phyloP scores from a whole-genome alignment of 30 jellyfish, hydroid and myxozoan genomes.

The Aurelia coerulea region DNA sequence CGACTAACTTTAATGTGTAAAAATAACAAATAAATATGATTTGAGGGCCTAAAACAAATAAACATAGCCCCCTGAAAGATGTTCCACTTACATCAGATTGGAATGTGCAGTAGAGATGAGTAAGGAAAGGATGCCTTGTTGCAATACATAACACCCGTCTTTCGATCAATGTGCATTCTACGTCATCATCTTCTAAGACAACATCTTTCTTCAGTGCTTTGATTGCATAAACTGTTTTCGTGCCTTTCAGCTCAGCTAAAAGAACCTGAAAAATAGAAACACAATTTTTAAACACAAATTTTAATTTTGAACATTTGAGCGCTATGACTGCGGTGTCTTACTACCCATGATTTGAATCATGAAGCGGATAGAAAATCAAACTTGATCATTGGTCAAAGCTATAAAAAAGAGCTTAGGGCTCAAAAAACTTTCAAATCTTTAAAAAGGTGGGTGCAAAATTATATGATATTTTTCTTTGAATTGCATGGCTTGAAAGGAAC shows the following conservation, averaged over 20 bases:
- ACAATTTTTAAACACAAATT: background rate
- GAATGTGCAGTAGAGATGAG: conserved; percentile 95
- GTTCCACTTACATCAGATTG: conserved; percentile 78
- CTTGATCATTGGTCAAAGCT: too few species aligned
- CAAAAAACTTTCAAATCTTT: too few species aligned
- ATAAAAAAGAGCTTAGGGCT: too few species aligned
- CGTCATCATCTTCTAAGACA: conserved; percentile 98
- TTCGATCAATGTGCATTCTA: conserved; percentile 95
- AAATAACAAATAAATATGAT: too few species aligned
- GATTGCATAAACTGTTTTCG: conserved; percentile 84
- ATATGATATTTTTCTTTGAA: too few species aligned
- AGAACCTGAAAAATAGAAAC: conserved; percentile 68
- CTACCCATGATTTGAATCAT: too few species aligned
- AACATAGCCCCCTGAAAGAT: background rate
- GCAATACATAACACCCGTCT: conserved; percentile 94
- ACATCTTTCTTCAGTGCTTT: conserved; percentile 98
- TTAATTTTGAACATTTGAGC: too few species aligned
- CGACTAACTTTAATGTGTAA: background rate
- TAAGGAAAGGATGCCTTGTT: conserved; percentile 95
- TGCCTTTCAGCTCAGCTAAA: conserved; percentile 92
- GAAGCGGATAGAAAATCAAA: too few species aligned
- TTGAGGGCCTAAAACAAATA: too few species aligned
- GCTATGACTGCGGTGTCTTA: too few species aligned
- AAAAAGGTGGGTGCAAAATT: too few species aligned
- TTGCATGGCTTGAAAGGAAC: too few species aligned